Evolutionary conservation across 2,888 invertebrate genomes (phyloP), one percentile per base, ranked within the genome.

Genomic region (Drosophila pseudotakahashii): DNA sequence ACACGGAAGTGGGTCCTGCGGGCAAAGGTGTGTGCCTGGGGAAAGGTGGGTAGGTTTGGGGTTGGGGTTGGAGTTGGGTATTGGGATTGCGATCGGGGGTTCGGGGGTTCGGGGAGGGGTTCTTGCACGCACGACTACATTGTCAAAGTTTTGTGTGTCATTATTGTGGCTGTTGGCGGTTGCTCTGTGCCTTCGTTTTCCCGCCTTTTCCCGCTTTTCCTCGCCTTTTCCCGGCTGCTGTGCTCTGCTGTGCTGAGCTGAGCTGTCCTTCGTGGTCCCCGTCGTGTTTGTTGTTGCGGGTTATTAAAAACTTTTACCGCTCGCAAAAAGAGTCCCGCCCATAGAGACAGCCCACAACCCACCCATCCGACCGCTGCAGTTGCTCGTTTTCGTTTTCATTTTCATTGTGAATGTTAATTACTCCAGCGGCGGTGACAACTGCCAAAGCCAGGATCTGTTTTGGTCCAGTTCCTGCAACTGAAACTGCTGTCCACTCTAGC

Each of bases 341-440:
- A n/a, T 16, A 42, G 26, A 54, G 32, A 34, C 45, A 19, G 7
- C 2, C 37, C 48, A 30, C 16, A 10, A 5, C 9, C 41, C 19
- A 13, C n/a, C 36, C 52, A 47, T 10, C 26, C 53, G 30, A 50
- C 64, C 60, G 68, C 73, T 57, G 54, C 80, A 88, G 74, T 82
- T 73, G 69, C 72, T 82, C 63, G 75, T 76, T 88, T n/a, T 82
- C 63, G 75, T 76, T 19, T 88, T 81, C 82, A 69, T 79, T 85
- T 81, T 77, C 84, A 88, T 83, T 88, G 76, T 70, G 81, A 87
- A 87, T 89, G 89, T 82, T 82, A 89, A 82, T 82, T 82, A 87
- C 76, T 71, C 50, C 71, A 74, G 54, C 54, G 74, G 53, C 54
- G 67, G 47, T 48, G 73, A 73, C 70, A 63, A 54, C 66, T 70